Base-by-base conservation (phyloP, 2,797 vertebrate genomes). In the Rhadinocentrus ornatus region DNA sequence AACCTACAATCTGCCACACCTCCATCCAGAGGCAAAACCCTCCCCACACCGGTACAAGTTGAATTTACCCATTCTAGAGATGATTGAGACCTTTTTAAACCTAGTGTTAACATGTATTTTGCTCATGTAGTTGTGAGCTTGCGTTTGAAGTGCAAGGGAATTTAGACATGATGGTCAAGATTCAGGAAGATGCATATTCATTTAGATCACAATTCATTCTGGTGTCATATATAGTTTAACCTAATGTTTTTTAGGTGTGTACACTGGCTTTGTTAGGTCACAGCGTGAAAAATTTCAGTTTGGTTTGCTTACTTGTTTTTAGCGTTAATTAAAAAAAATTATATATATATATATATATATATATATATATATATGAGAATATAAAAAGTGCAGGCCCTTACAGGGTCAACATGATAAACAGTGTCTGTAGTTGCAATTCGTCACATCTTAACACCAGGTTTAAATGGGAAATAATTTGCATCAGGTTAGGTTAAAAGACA, bases 1-100 rank as follows among this genome's bases (percentile, higher is more conserved):
- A 96, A 93, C 93, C 87, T 94, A 87, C 96, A 94, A 92, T 85
- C 96, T 86, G 92, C 94, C 91, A 93, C 96, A 92, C 92, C 96
- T 86, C 96, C 96, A 80, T 96, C 96, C 95, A 96, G 96, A 94
- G 97, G 97, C 93, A 99, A 98, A 96, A 97, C 96, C 59, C 95
- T 97, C 85, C 97, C 97, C 93, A 96, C 96, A 78, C 96, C 96
- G 95, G 96, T 97, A 95, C 93, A 95, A 89, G 88, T 81, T 86
- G 77, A 90, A 84, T 90, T 94, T 90, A 93, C 92, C 83, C 91
- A 90, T 91, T 93, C 91, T 93, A 86, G 66, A 90, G 84, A 71
- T 83, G 62, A 76, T 64, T 48, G 57, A 86, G 65, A 71, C 58
- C 79, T 75, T 81, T 84, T 77, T 83, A 64, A 85, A 75, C 77